Conservation (phyloP, 2,113 vertebrate species). For the Pelobates fuscus region DNA sequence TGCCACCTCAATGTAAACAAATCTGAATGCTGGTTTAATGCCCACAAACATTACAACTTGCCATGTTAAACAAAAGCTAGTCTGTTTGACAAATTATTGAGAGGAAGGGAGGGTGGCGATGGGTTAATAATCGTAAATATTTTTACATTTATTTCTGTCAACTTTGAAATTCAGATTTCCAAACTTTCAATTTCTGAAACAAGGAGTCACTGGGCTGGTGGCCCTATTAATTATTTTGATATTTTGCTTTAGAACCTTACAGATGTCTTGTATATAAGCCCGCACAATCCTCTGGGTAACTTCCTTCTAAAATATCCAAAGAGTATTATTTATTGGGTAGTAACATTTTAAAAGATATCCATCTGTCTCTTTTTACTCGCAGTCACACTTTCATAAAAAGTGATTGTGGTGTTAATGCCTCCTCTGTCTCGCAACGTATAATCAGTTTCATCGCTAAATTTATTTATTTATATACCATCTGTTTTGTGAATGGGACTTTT, state of each 20-base stretch:
- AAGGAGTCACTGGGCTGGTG: background rate
- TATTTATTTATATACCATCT: conserved; percentile 48
- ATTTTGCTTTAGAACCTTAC: background rate
- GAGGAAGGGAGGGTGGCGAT: no score
- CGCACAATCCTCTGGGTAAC: background rate
- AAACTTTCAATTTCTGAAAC: background rate
- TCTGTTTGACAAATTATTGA: no score
- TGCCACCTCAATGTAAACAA: no score
- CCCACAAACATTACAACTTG: no score
- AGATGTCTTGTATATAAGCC: background rate
- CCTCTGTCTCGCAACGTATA: conserved; percentile 30
- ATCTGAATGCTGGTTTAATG: no score
- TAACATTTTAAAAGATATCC: conserved; percentile 6
- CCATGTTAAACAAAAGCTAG: no score
- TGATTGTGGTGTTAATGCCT: conserved; percentile 31
- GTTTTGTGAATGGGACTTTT: conserved; percentile 40
- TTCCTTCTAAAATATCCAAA: background rate
- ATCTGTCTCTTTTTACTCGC: conserved; percentile 29
- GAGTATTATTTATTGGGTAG: conserved; percentile 18
- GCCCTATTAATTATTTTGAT: background rate
- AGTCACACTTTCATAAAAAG: conserved; percentile 16
- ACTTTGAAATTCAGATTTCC: no score
- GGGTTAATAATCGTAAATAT: no score
- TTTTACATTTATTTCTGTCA: no score
- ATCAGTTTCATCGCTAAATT: conserved; percentile 28